Conservation (phyloP, 2,113 vertebrate species). For the Nerophis ophidion region DNA sequence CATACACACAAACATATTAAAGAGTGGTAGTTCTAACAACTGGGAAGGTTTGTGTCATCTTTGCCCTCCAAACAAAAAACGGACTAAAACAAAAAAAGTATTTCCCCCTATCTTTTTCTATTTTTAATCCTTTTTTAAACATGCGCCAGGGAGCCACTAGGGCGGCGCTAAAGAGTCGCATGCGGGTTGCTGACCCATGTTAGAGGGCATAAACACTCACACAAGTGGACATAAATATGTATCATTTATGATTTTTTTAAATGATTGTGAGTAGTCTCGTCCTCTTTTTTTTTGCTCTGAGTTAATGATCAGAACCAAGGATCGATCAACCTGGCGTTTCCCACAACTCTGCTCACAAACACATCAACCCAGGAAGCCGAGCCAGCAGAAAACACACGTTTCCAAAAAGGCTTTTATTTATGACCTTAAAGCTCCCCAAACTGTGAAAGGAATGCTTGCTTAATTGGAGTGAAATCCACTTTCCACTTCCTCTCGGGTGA, state of each 20-base stretch:
- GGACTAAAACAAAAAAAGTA: too few relatives aligned
- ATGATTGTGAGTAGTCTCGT: conserved; percentile 25
- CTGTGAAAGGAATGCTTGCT: conserved; percentile 62
- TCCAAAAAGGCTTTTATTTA: conserved; percentile 6
- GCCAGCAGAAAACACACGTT: conserved; percentile 46
- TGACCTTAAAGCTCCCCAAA: conserved; percentile 43
- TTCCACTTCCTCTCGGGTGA: conserved; percentile 42
- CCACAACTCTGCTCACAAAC: conserved; percentile 41
- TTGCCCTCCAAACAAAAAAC: too few relatives aligned
- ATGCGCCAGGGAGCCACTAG: too few relatives aligned
- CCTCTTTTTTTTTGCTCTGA: conserved; percentile 11
- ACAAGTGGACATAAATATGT: not conserved
- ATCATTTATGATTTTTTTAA: conserved; percentile 18
- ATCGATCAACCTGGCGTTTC: conserved; percentile 38
- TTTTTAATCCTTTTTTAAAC: too few relatives aligned
- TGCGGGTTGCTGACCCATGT: too few relatives aligned
- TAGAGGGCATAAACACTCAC: not conserved
- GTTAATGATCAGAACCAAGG: conserved; percentile 21
- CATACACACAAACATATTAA: too few relatives aligned
- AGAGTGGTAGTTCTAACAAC: too few relatives aligned
- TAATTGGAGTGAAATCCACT: conserved; percentile 61
- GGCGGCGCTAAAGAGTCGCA: too few relatives aligned
- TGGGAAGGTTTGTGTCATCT: too few relatives aligned
- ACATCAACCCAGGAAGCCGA: conserved; percentile 42
- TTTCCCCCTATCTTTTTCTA: too few relatives aligned